Percentiles rank a stretch among this genome's conserved stretches.
Conservation (phyloP, 2,797 vertebrate genomes). For the Rhinophrynus dorsalis region DNA sequence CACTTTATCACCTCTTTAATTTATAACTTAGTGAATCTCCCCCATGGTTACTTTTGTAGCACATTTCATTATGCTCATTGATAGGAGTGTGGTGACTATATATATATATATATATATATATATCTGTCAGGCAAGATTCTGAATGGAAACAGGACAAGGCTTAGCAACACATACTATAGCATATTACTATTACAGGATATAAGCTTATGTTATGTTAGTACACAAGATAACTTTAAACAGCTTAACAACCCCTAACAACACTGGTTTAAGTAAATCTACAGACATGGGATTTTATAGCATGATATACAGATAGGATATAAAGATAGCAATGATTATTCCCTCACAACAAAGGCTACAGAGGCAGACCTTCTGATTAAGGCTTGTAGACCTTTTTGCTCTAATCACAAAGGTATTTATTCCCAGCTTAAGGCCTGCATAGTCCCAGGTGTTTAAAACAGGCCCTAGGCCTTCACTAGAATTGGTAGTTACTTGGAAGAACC, state of each 20-base stretch:
- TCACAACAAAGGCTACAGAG: not conserved
- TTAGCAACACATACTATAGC: no score
- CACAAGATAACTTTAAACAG: not conserved
- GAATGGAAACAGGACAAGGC: no score
- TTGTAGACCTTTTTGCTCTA: not conserved
- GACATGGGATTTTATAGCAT: slow-evolving; percentile 3
- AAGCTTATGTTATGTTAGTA: not conserved
- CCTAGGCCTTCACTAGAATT: slow-evolving; percentile 11
- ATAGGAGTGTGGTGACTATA: no score
- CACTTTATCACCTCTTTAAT: no score
- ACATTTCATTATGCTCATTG: no score
- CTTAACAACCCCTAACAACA: not conserved
- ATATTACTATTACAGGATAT: not conserved
- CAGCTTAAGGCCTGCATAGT: not conserved
- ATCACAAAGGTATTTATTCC: slow-evolving; percentile 19
- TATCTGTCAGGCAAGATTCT: no score
- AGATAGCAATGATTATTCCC: slow-evolving; percentile 3
- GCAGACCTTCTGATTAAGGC: slow-evolving; percentile 1
- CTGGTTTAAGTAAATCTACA: not conserved
- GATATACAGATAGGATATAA: not conserved
- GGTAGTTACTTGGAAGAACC: not conserved
- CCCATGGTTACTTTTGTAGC: no score
- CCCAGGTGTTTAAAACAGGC: slow-evolving; percentile 23
- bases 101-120: no score
- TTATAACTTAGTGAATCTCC: no score